A percentile compares a stretch with the other conserved stretches of the same genome.
phyloP scores from a whole-genome alignment of 2,888 invertebrate genomes.

The Scaptomyza cyrtandrae region DNA sequence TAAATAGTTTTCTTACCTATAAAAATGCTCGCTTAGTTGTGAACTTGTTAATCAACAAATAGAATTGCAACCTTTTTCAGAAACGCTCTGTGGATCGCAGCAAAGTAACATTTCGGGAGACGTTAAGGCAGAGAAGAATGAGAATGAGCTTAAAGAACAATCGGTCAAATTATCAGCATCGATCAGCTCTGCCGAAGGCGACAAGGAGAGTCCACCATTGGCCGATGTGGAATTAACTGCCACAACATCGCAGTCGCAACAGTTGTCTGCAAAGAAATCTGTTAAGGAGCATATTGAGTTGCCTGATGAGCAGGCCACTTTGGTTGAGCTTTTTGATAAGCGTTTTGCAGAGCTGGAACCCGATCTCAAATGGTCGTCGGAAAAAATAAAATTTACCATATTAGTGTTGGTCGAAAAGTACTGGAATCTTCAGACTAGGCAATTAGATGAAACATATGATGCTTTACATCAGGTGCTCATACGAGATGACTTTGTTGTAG shows the following conservation, averaged over 20 bases:
- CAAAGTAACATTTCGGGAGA: too few species aligned
- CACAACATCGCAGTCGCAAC: not conserved
- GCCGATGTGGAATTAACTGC: not conserved
- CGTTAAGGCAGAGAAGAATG: too few species aligned
- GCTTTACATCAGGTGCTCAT: not conserved
- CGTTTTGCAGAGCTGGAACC: constrained; percentile 1
- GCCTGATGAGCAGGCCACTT: too few species aligned
- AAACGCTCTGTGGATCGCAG: too few species aligned
- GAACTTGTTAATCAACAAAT: too few species aligned
- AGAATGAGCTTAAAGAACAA: too few species aligned
- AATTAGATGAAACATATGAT: not conserved
- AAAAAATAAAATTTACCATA: not conserved
- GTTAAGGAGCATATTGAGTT: not conserved
- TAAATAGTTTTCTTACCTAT: too few species aligned
- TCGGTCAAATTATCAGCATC: not conserved
- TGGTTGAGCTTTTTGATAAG: not conserved
- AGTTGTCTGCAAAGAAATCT: not conserved
- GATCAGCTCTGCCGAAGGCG: not conserved
- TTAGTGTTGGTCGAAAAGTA: not conserved
- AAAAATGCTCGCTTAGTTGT: too few species aligned
- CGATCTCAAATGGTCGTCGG: constrained; percentile 4
- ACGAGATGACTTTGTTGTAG: not conserved
- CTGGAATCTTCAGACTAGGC: not conserved
- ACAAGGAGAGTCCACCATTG: not conserved
- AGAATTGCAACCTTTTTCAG: too few species aligned